Evolutionary conservation across 2,888 invertebrate genomes (phyloP).

Genomic region (Zaprionus lineosus): DNA sequence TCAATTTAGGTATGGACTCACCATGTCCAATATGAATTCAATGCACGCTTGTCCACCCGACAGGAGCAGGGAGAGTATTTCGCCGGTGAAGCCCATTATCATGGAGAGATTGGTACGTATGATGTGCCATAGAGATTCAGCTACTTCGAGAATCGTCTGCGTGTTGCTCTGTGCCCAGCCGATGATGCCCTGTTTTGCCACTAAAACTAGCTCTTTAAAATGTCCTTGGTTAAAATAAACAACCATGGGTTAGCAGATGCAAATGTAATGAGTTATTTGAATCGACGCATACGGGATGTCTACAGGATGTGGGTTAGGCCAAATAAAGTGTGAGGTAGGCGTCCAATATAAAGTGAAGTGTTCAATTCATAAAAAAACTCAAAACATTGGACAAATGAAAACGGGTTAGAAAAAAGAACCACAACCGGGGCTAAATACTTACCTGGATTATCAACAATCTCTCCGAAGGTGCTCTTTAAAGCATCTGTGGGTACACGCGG

Average conservation of each 20-base stretch:
- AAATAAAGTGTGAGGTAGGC: slow-evolving; percentile 7
- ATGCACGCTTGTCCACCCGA: slow-evolving; percentile 95
- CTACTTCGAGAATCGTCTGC: slow-evolving; percentile 92
- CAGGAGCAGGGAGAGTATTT: slow-evolving; percentile 92
- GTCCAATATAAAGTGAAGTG: slow-evolving; percentile 7
- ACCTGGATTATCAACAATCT: slow-evolving; percentile 90
- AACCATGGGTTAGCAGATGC: slow-evolving; percentile 80
- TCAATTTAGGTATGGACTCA: slow-evolving; percentile 83
- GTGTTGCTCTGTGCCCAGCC: slow-evolving; percentile 95
- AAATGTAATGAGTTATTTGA: slow-evolving; percentile 72
- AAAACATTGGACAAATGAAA: slow-evolving; percentile 45
- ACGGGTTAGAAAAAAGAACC: slow-evolving; percentile 1
- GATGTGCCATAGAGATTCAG: slow-evolving; percentile 94
- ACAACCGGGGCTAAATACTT: slow-evolving; percentile 44
- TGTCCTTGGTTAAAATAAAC: slow-evolving; percentile 82
- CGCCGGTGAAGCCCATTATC: slow-evolving; percentile 91
- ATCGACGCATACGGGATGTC: slow-evolving; percentile 46
- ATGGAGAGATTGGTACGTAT: slow-evolving; percentile 96
- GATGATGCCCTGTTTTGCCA: slow-evolving; percentile 86
- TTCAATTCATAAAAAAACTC: slow-evolving; percentile 27
- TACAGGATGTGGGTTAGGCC: slow-evolving; percentile 38
- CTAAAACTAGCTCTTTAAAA: slow-evolving; percentile 83
- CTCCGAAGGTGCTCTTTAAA: slow-evolving; percentile 87
- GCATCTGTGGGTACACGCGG: slow-evolving; percentile 90
- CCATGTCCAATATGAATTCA: slow-evolving; percentile 92